Evolutionary conservation across 1,140 invertebrate species (phyloP).

Genomic region (Dendrolimus punctatus): DNA sequence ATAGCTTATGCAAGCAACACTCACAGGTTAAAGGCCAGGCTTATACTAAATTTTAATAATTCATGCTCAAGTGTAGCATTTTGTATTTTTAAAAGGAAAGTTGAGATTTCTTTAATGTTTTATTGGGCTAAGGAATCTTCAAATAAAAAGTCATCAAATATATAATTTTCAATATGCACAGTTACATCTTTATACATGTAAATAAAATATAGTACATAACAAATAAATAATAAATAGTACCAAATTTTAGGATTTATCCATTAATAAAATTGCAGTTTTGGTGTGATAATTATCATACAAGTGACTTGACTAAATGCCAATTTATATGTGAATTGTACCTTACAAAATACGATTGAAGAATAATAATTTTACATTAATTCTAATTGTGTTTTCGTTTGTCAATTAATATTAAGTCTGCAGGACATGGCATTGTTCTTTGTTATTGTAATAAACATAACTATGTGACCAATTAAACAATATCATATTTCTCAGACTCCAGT

Average conservation of each 20-base stretch:
- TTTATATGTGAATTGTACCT: slow-evolving; percentile 36
- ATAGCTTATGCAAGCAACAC: too few relatives aligned
- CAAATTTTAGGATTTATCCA: slow-evolving; percentile 60
- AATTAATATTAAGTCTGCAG: slow-evolving; percentile 30
- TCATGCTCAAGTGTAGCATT: too few relatives aligned
- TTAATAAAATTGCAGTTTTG: slow-evolving; percentile 59
- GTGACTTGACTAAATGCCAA: slow-evolving; percentile 61
- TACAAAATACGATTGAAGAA: slow-evolving; percentile 30
- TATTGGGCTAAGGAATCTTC: slow-evolving; percentile 62
- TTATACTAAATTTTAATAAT: too few relatives aligned
- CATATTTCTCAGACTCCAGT: too few relatives aligned
- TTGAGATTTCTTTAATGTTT: slow-evolving; percentile 38
- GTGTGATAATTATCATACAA: slow-evolving; percentile 62
- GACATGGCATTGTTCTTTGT: slow-evolving; percentile 43
- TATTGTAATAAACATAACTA: slow-evolving; percentile 36
- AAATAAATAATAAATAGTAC: slow-evolving; percentile 71
- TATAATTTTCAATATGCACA: slow-evolving; percentile 69
- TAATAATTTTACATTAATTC: slow-evolving; percentile 50
- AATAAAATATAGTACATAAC: slow-evolving; percentile 68
- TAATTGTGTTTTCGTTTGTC: slow-evolving; percentile 31
- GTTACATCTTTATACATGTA: slow-evolving; percentile 71
- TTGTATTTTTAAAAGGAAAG: slow-evolving; percentile 18
- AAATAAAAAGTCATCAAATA: slow-evolving; percentile 67
- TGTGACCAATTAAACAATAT: slow-evolving; percentile 31
- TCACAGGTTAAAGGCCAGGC: too few relatives aligned